These are phyloP conservation scores for Hyperoplus lanceolatus DNA, from an alignment of 2,797 vertebrate species.

Conservation along the genomic window DNA sequence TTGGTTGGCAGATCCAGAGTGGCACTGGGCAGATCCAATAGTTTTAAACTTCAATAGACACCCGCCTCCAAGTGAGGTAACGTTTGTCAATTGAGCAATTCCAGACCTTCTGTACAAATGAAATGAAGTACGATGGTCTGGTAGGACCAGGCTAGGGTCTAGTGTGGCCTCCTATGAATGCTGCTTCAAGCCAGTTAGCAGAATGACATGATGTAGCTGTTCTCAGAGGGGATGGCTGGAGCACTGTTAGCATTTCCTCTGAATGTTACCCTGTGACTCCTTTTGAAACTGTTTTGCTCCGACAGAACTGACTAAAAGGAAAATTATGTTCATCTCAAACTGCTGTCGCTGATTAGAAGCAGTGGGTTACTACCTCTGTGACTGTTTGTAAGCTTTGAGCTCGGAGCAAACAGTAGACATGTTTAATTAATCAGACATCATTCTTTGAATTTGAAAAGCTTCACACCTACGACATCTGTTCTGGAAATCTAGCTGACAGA, in stretches of 20 bases:
- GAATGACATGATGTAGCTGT: slow-evolving; percentile 6
- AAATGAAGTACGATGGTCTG: too few species aligned
- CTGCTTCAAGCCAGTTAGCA: not conserved
- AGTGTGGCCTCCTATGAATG: not conserved
- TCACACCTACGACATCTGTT: slow-evolving; percentile 38
- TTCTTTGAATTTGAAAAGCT: slow-evolving; percentile 43
- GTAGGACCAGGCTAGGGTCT: not conserved
- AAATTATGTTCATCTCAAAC: slow-evolving; percentile 23
- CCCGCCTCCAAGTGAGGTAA: too few species aligned
- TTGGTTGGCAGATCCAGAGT: too few species aligned
- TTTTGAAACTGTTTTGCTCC: slow-evolving; percentile 29
- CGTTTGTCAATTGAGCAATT: too few species aligned
- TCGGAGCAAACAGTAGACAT: slow-evolving; percentile 14
- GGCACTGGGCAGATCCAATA: too few species aligned
- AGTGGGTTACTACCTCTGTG: slow-evolving; percentile 8
- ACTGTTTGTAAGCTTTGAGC: slow-evolving; percentile 30
- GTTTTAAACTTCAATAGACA: too few species aligned
- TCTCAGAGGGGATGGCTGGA: slow-evolving; percentile 5
- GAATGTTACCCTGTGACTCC: not conserved
- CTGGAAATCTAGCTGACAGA: slow-evolving; percentile 43
- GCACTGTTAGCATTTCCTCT: slow-evolving; percentile 9
- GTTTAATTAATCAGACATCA: slow-evolving; percentile 44
- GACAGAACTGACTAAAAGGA: slow-evolving; percentile 25
- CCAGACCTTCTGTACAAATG: too few species aligned
- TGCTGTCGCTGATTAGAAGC: slow-evolving; percentile 18